Conservation (phyloP, 2,797 vertebrate species). For the Fratercula arctica region DNA sequence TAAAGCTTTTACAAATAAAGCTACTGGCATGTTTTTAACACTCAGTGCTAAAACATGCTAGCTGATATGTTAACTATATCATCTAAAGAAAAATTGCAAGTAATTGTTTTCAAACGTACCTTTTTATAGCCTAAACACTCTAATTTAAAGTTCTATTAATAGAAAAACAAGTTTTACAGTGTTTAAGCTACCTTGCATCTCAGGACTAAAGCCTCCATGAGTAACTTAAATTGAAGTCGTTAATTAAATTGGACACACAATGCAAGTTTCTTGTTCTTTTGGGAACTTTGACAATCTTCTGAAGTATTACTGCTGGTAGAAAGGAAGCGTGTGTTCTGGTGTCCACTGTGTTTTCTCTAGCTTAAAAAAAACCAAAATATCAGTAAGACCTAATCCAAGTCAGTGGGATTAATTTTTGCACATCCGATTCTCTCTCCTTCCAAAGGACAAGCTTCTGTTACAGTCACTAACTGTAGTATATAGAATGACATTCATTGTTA, state of each 20-base stretch:
- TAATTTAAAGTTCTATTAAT: neutral
- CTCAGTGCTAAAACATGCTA: neutral
- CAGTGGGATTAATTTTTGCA: neutral
- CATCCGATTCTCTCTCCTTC: neutral
- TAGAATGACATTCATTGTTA: no score
- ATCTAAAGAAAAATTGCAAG: neutral
- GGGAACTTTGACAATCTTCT: neutral
- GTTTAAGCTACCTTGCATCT: neutral
- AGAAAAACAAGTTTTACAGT: neutral
- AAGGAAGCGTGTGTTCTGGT: neutral
- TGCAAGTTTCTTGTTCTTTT: neutral
- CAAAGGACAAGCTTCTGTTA: neutral
- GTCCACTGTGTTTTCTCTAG: neutral
- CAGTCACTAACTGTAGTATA: neutral
- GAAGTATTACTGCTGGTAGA: neutral
- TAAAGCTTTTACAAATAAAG: neutral
- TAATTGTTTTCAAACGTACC: neutral
- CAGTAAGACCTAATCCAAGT: neutral
- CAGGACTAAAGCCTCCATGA: neutral
- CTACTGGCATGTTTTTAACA: neutral
- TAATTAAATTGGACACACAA: no score
- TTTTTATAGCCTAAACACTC: neutral
- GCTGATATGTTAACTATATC: neutral
- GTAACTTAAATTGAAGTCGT: neutral
- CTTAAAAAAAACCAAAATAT: neutral